Conservation (phyloP, 2,888 invertebrate species). For the Argyresthia albistria region DNA sequence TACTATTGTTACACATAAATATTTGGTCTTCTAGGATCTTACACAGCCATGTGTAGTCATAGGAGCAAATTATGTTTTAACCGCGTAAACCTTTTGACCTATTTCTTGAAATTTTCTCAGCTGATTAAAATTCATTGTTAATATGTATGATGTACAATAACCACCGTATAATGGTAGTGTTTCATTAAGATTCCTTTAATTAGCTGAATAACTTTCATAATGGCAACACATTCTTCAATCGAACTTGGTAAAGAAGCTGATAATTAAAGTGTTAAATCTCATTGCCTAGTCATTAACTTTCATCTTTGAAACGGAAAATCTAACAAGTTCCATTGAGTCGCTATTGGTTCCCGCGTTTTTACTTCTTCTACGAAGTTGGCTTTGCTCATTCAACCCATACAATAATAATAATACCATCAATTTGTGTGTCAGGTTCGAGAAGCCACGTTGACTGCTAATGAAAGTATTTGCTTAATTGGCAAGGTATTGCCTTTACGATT, state of each 20-base stretch:
- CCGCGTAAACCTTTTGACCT: no score
- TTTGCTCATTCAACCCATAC: neutral
- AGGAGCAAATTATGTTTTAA: no score
- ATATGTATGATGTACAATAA: no score
- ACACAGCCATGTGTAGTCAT: no score
- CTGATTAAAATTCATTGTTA: no score
- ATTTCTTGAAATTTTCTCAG: no score
- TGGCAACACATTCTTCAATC: neutral
- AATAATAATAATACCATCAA: neutral
- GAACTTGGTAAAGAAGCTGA: neutral
- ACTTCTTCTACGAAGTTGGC: constrained; percentile 14
- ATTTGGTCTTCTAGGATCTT: no score
- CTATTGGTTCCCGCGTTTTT: constrained; percentile 51
- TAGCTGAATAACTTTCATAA: no score
- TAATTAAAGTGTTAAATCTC: constrained; percentile 15
- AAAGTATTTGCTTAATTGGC: constrained; percentile 1
- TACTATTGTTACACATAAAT: no score
- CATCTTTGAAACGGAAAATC: constrained; percentile 37
- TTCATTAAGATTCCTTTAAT: no score
- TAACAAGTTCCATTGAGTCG: constrained; percentile 22
- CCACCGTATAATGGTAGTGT: no score
- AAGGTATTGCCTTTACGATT: neutral
- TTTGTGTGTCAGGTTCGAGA: neutral
- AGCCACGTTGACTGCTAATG: neutral
- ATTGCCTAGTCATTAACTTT: constrained; percentile 37